Conservation (phyloP, 1,140 invertebrate genomes). For the Tenebrio molitor region DNA sequence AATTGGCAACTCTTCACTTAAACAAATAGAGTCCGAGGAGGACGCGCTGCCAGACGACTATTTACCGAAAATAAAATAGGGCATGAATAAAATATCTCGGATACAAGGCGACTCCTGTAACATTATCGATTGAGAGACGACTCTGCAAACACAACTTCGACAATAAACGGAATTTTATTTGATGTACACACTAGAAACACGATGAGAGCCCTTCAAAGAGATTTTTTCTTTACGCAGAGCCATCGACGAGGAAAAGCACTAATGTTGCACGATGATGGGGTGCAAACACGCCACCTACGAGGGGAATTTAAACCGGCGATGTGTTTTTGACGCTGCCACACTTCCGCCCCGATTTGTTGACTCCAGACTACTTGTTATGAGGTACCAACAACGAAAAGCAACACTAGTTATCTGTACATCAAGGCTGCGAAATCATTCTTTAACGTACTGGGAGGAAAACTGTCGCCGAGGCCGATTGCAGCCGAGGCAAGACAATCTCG, state of each 20-base stretch:
- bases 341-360: no score
- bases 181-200: neutral
- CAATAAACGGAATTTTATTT: constrained; percentile 11
- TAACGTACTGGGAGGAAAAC: no score
- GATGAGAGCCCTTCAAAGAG: neutral
- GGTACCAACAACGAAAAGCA: no score
- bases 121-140: neutral
- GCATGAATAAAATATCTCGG: constrained; percentile 20
- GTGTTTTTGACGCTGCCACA: no score
- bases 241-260: neutral
- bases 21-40: constrained; percentile 21
- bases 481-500: no score
- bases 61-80: constrained; percentile 28
- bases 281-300: no score
- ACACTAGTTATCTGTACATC: no score
- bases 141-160: neutral
- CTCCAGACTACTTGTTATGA: no score
- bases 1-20: constrained; percentile 40
- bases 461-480: no score
- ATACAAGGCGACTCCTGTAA: neutral
- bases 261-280: no score
- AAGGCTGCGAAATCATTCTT: no score
- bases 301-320: no score
- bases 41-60: neutral
- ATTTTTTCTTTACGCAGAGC: neutral